phyloP scores from a whole-genome alignment of 2,888 invertebrate genomes.

The Melangyna quadrimaculata region DNA sequence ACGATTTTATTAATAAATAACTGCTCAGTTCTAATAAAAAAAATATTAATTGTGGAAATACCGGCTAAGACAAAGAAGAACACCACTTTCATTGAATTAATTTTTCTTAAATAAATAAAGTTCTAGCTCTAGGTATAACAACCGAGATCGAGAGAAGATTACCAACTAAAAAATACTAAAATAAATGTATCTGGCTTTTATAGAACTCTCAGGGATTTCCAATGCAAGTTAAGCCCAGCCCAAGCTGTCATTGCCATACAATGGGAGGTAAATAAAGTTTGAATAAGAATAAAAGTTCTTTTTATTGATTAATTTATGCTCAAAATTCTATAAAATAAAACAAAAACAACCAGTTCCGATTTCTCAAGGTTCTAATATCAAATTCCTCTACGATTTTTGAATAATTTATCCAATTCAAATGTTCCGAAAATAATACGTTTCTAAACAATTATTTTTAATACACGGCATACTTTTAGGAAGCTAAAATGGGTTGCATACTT shows the following conservation, averaged over 20 bases:
- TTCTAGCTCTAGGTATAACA: neutral
- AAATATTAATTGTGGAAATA: neutral
- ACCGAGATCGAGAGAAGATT: neutral
- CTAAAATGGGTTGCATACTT: neutral
- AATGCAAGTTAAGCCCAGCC: neutral
- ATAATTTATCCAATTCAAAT: neutral
- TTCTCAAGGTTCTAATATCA: neutral
- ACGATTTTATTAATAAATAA: neutral
- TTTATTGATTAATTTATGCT: neutral
- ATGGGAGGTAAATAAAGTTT: neutral
- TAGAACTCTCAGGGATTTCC: neutral
- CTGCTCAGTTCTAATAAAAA: neutral
- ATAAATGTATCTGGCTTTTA: neutral
- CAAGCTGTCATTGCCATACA: too few relatives aligned
- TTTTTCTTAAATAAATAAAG: neutral
- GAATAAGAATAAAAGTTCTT: neutral
- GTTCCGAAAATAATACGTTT: neutral
- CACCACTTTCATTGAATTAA: conserved; percentile 37
- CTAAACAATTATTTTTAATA: neutral
- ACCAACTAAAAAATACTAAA: neutral
- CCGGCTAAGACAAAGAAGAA: conserved; percentile 34
- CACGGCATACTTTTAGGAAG: neutral
- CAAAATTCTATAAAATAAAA: neutral
- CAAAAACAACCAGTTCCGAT: neutral
- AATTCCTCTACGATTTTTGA: neutral